A percentile compares a stretch with the other conserved stretches of the same genome.
phyloP scores from a whole-genome alignment of 2,888 invertebrate genomes.

The Agrotis puta region DNA sequence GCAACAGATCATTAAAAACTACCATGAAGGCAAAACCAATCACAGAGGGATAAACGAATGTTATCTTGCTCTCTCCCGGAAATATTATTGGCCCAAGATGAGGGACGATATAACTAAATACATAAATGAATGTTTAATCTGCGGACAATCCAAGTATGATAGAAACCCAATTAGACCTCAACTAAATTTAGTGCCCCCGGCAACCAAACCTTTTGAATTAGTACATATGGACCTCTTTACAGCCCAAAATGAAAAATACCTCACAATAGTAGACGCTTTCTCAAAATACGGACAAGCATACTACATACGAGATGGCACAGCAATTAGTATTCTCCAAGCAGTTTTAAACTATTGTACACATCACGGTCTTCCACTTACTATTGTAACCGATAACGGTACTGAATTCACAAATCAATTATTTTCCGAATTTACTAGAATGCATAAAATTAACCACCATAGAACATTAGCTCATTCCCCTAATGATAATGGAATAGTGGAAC shows the following conservation, averaged over 20 bases:
- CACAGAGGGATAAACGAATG: constrained; percentile 20
- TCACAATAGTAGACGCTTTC: no score
- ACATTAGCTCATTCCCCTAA: not conserved
- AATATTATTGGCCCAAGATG: constrained; percentile 21
- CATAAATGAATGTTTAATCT: constrained; percentile 2
- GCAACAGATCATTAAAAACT: constrained; percentile 15
- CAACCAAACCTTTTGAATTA: no score
- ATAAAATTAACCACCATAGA: constrained; percentile 2
- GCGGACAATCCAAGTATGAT: constrained; percentile 14
- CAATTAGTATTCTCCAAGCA: no score
- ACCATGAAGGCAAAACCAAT: constrained; percentile 11
- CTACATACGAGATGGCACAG: no score
- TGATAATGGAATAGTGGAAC: no score
- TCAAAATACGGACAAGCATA: no score
- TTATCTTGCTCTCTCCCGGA: constrained; percentile 1
- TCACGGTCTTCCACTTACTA: not conserved
- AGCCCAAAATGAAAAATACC: no score
- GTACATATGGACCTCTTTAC: no score
- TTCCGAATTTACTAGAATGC: not conserved
- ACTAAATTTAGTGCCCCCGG: no score
- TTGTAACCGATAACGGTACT: not conserved
- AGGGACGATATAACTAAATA: constrained; percentile 1
- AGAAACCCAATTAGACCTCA: constrained; percentile 19
- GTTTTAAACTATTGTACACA: no score
- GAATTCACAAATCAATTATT: constrained; percentile 10